These are phyloP conservation scores for Aradophagus sp. DNA, from an alignment of 1,140 invertebrate genomes.

Conservation along the genomic window DNA sequence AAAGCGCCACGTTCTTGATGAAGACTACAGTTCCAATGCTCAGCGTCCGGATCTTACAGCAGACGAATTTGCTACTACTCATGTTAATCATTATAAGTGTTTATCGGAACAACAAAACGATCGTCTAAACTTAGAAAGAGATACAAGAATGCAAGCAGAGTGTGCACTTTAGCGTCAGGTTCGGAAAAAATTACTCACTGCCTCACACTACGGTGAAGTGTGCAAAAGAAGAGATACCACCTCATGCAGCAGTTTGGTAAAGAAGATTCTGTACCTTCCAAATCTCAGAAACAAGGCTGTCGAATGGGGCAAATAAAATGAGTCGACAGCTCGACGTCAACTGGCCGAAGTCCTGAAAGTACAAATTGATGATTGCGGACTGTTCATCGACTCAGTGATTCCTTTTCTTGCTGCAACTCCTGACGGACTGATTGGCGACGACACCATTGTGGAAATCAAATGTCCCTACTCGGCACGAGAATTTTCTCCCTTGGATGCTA, in stretches of 20 bases:
- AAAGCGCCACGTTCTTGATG: neutral
- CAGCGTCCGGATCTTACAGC: neutral
- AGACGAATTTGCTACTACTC: neutral
- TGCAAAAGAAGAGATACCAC: conserved; percentile 3
- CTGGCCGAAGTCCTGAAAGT: conserved; percentile 1
- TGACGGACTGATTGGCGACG: conserved; percentile 5
- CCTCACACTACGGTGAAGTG: conserved; percentile 1
- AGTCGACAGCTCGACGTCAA: neutral
- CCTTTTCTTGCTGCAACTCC: conserved; percentile 8
- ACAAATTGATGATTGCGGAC: conserved; percentile 4
- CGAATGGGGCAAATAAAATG: neutral
- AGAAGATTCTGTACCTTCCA: conserved; percentile 1
- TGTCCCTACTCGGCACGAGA: conserved; percentile 3
- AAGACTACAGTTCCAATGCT: neutral
- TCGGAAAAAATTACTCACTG: conserved; percentile 8
- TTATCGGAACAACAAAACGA: neutral
- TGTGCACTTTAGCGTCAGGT: conserved; percentile 1
- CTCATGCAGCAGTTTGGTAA: conserved; percentile 1
- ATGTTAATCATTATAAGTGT: neutral
- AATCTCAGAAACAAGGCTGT: neutral
- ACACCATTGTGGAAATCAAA: conserved; percentile 9
- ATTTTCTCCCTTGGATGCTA: conserved; percentile 4
- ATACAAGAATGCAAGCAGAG: conserved; percentile 2
- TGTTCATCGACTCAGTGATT: conserved; percentile 1
- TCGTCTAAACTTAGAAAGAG: neutral